These are phyloP conservation scores for Matsumyia berberina DNA, from an alignment of 2,888 invertebrate species.

Conservation along the genomic window DNA sequence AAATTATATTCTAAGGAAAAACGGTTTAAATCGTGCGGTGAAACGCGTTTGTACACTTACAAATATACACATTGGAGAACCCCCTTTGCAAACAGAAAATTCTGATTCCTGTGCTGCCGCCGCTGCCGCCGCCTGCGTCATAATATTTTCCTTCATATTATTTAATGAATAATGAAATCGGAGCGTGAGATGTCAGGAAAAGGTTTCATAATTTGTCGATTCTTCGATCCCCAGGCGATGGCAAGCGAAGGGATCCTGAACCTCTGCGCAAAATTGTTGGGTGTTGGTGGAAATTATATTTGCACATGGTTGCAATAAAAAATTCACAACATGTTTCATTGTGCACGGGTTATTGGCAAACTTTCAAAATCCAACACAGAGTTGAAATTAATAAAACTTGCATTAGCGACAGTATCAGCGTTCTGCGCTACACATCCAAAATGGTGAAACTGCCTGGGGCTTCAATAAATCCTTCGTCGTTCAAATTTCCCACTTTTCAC, in stretches of 20 bases:
- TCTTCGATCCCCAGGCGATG: constrained; percentile 72
- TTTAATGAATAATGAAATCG: constrained; percentile 75
- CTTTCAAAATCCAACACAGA: constrained; percentile 67
- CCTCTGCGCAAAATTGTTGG: constrained; percentile 60
- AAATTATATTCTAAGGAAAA: constrained; percentile 66
- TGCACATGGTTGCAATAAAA: constrained; percentile 73
- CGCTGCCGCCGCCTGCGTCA: constrained; percentile 63
- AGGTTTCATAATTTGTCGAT: constrained; percentile 73
- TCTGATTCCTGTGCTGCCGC: constrained; percentile 57
- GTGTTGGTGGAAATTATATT: constrained; percentile 74
- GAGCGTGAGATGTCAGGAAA: constrained; percentile 73
- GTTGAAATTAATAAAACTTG: constrained; percentile 71
- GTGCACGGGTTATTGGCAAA: constrained; percentile 72
- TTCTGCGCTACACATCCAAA: constrained; percentile 41
- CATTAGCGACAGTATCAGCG: constrained; percentile 50
- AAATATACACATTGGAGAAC: constrained; percentile 53
- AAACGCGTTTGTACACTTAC: constrained; percentile 53
- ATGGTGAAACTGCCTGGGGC: constrained; percentile 40
- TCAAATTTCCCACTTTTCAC: constrained; percentile 14
- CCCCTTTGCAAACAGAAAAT: constrained; percentile 66
- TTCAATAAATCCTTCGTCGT: constrained; percentile 43
- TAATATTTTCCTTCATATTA: constrained; percentile 73
- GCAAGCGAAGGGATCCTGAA: constrained; percentile 62
- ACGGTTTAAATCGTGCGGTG: constrained; percentile 65
- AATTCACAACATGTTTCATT: constrained; percentile 71